phyloP scores from a whole-genome alignment of 1,140 invertebrate species.

The Diuraphis noxia region DNA sequence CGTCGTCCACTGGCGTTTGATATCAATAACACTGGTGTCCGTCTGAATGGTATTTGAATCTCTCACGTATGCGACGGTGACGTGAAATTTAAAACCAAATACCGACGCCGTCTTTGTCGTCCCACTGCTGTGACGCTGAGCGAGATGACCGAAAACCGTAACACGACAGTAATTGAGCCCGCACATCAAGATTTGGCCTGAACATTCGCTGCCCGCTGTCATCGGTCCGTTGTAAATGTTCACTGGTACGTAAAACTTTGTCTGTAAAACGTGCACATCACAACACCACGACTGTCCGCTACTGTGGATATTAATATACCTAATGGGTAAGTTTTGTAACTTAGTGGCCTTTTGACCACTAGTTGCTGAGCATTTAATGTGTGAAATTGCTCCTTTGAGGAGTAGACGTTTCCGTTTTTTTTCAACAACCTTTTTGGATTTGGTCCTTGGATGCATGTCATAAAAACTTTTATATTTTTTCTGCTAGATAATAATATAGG shows the following conservation, averaged over 20 bases:
- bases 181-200: not conserved
- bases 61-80: not conserved
- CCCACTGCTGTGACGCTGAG: not conserved
- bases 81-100: not conserved
- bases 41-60: not conserved
- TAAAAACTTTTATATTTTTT: not conserved
- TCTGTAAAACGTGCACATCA: not conserved
- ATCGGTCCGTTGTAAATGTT: slow-evolving; percentile 23
- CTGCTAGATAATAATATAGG: not conserved
- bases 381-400: not conserved
- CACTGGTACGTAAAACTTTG: not conserved
- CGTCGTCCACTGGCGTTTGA: not conserved
- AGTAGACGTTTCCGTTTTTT: no score
- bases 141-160: not conserved
- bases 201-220: not conserved
- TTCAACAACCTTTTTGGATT: no score
- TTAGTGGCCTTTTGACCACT: not conserved
- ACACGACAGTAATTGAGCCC: not conserved
- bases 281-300: not conserved
- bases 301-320: not conserved
- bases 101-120: no score
- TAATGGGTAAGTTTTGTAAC: not conserved
- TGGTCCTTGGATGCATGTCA: no score
- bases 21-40: not conserved
- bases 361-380: not conserved